phyloP scores from a whole-genome alignment of 2,113 vertebrate species.

The Pycnonotus jocosus region DNA sequence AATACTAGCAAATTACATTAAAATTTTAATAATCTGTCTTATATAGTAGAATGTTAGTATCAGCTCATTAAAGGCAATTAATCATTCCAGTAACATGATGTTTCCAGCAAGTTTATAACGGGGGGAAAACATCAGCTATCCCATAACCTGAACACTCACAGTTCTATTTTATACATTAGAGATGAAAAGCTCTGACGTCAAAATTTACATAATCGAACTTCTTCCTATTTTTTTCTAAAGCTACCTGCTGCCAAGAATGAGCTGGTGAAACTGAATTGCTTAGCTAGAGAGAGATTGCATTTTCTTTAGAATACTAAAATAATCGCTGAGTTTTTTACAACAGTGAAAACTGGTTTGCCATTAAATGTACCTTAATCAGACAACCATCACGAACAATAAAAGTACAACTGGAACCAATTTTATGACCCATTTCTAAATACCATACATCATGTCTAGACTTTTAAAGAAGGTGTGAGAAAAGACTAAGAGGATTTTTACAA shows the following conservation, averaged over 20 bases:
- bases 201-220: neutral
- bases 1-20: neutral
- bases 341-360: neutral
- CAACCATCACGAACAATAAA: neutral
- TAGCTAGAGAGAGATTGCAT: neutral
- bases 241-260: neutral
- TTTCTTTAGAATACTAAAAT: neutral
- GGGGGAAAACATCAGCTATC: neutral
- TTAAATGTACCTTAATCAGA: neutral
- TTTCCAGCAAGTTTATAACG: neutral
- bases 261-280: neutral
- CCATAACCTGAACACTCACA: neutral
- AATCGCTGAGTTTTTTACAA: neutral
- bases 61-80: neutral
- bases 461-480: neutral
- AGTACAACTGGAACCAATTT: neutral
- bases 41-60: neutral
- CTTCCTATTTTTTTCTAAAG: neutral
- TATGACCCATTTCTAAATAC: neutral
- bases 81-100: neutral
- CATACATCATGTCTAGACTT: neutral
- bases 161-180: neutral
- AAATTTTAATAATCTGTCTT: neutral
- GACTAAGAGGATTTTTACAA: neutral
- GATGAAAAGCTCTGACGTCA: neutral